Evolutionary conservation across 2,797 vertebrate species (phyloP), one percentile per base, ranked within the genome.

Genomic region (Spinibarbus caldwelli): DNA sequence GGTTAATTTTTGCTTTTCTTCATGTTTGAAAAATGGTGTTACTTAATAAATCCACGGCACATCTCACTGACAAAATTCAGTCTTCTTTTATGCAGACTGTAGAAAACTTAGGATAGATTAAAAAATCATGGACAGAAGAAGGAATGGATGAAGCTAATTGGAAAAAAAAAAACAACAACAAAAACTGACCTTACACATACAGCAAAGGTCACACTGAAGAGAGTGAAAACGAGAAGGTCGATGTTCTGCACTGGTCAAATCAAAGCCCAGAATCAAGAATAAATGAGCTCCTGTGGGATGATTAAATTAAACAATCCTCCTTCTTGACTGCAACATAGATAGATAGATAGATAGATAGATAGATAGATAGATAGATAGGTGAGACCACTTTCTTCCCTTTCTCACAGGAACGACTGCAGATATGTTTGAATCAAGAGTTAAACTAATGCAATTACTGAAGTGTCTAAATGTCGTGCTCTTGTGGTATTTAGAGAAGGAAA

Each of bases 401-500:
- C 41, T 71, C 73, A 68, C 49, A 34, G 59, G n/a, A 76, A 78
- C 3, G 26, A 54, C 59, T 52, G 21, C 89, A 89, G 86, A 90
- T 91, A 85, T 92, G 93, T 94, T 94, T 92, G 90, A 92, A 88
- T 89, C 82, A 85, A n/a, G 57, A 90, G 82, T 84, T 84, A 78
- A 87, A 88, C 19, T 59, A 87, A 92, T 78, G 88, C 89, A 91
- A 92, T 92, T 88, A 72, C 85, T 91, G 91, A 94, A 92, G 91
- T 89, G 90, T 85, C 73, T 67, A 87, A 82, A 89, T 92, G 90
- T 91, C 92, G 80, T 79, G 88, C 85, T 85, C 82, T 88, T 84
- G 88, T 93, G 93, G 92, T 93, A 93, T 94, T 93, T 93, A 87
- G 64, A 83, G 59, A 86, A 89, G 90, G 92, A 78, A 82, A 9